Evolutionary conservation across 92 coral and sea anemone genomes (phyloP), one percentile per base, ranked within the genome.

Genomic region (Nematostella vectensis): DNA sequence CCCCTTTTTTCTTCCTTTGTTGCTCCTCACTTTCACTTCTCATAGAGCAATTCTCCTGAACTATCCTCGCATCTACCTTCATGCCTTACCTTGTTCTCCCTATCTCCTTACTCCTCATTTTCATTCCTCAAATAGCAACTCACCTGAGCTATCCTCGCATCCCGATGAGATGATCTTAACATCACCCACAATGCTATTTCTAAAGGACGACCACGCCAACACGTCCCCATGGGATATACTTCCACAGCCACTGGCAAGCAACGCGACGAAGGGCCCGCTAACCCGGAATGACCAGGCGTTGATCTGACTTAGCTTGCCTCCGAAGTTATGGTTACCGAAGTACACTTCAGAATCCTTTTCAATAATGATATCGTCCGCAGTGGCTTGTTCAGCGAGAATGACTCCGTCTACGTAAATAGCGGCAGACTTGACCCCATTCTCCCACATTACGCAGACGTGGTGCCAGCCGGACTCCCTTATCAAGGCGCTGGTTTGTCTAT

Each of bases 181-280:
- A 26, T 27, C 42, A n/a, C 61, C 63, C 6, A 26, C 10, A 6
- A 66, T 55, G 9, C 63, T 59, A 15, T 15, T 39, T 19, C 43
- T 66, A 42, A 66, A 66, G 2, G 12, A 24, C 12, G 51, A 43
- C 72, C 72, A 66, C 18, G 72, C 52, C 22, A 66, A 15, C 4
- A 30, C 53, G 31, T 66, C 40, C 22, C 72, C 72, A 19, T 66
- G 72, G 63, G 43, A 66, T n/a, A n/a, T n/a, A 33, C 61, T 55
- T 2, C 28, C 47, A 30, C 63, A 66, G 19, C 72, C 72, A 1
- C 15, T 51, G 48, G 62, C 29, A 20, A 66, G 26, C 11, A 66
- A 25, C 11, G 31, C 28, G 9, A 24, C 62, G 16, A 66, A 16
- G 8, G 31, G 30, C 11, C 29, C 47, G 17, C 33, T 59, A 6